A percentile compares a stretch with the other conserved stretches of the same genome.
Conservation (phyloP, 2,797 vertebrate species). For the Prunella strophiata region DNA sequence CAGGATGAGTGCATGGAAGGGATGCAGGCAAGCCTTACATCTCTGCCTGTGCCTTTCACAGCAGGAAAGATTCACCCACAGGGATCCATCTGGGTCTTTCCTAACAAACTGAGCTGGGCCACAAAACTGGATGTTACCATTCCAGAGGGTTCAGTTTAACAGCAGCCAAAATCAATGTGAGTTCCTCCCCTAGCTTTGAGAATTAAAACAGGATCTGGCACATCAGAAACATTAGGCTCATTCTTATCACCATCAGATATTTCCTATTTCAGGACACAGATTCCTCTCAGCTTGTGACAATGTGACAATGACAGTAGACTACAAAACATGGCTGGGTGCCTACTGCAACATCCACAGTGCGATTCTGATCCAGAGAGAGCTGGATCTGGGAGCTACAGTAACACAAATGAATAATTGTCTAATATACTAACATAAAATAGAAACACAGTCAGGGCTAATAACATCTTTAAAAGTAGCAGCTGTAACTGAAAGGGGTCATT, state of each 20-base stretch:
- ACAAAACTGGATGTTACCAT: background rate
- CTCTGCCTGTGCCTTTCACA: background rate
- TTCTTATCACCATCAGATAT: background rate
- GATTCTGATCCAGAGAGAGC: background rate
- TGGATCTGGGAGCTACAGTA: background rate
- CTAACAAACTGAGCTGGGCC: background rate
- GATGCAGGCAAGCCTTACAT: background rate
- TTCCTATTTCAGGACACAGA: rapidly evolving
- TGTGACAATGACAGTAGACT: background rate
- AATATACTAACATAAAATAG: background rate
- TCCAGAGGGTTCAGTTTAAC: background rate
- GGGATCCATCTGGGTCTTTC: background rate
- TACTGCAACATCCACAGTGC: background rate
- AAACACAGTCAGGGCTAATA: background rate
- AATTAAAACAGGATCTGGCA: background rate
- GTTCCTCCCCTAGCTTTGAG: background rate
- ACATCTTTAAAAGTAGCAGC: background rate
- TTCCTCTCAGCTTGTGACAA: background rate
- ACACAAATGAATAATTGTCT: background rate
- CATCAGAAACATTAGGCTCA: background rate
- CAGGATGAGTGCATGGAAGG: rapidly evolving
- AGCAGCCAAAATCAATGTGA: background rate
- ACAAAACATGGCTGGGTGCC: background rate
- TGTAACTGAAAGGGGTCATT: background rate
- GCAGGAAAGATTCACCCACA: background rate